A percentile compares a stretch with the other conserved stretches of the same genome.
phyloP scores from a whole-genome alignment of 2,797 vertebrate genomes.

The Helostoma temminkii region DNA sequence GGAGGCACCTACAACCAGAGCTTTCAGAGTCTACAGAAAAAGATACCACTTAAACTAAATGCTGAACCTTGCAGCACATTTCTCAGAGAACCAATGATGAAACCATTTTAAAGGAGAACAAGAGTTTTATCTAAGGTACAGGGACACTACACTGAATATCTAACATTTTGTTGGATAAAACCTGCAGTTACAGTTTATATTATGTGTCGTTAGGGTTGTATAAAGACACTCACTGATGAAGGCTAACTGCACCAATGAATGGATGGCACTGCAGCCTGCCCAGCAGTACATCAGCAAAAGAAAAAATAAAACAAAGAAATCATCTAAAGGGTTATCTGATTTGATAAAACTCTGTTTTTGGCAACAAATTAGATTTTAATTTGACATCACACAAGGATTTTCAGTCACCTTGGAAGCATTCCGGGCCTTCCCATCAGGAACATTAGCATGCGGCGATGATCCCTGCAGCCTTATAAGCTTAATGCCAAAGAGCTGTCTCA shows the following conservation, averaged over 20 bases:
- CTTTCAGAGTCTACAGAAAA: constrained; percentile 27
- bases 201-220: not conserved
- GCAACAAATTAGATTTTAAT: constrained; percentile 56
- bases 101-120: constrained; percentile 32
- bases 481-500: constrained; percentile 56
- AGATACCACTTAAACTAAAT: constrained; percentile 27
- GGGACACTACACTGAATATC: constrained; percentile 1
- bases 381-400: constrained; percentile 54
- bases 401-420: constrained; percentile 50
- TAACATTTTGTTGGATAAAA: constrained; percentile 23
- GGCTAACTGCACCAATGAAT: constrained; percentile 11
- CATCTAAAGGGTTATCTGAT: constrained; percentile 34
- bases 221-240: constrained; percentile 32
- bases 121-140: constrained; percentile 5
- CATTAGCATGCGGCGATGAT: constrained; percentile 56
- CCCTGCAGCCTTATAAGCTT: constrained; percentile 52
- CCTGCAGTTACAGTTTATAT: constrained; percentile 7
- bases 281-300: not conserved
- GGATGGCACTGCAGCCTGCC: constrained; percentile 3
- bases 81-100: constrained; percentile 21
- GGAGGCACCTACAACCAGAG: constrained; percentile 15
- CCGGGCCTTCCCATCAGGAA: constrained; percentile 33
- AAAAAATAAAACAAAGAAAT: not conserved
- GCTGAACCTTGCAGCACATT: constrained; percentile 6
- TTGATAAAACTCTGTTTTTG: constrained; percentile 34